Percentiles rank a stretch among this genome's conserved stretches.
phyloP scores from a whole-genome alignment of 2,797 vertebrate genomes.

The Limnodromus scolopaceus region DNA sequence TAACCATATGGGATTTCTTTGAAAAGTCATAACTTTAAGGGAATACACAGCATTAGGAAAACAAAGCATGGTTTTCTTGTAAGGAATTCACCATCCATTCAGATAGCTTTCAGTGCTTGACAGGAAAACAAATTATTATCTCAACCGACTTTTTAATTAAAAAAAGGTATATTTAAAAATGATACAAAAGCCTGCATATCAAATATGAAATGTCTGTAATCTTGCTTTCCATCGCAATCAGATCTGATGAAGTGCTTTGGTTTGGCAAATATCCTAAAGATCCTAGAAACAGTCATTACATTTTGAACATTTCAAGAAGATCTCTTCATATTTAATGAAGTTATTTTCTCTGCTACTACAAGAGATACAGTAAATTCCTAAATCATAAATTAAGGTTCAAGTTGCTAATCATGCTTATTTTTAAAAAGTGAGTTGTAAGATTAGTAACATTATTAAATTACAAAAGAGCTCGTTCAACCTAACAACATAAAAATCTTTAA shows the following conservation, averaged over 20 bases:
- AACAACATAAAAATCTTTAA: not conserved
- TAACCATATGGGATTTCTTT: not conserved
- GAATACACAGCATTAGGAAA: not conserved
- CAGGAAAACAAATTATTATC: not conserved
- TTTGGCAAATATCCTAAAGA: slow-evolving; percentile 47
- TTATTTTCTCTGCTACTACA: not conserved
- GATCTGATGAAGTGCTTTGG: slow-evolving; percentile 13
- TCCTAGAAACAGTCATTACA: slow-evolving; percentile 6
- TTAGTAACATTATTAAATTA: not conserved
- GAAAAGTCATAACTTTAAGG: not conserved
- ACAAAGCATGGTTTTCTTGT: not conserved
- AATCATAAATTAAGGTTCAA: slow-evolving; percentile 23
- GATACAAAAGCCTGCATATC: not conserved
- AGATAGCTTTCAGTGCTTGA: not conserved
- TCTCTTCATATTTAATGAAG: slow-evolving; percentile 38
- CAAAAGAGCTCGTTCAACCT: not conserved
- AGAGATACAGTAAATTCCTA: slow-evolving; percentile 6
- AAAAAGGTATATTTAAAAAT: not conserved
- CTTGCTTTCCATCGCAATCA: slow-evolving; percentile 7
- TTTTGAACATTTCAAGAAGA: slow-evolving; percentile 28
- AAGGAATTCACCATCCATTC: not conserved
- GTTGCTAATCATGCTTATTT: not conserved
- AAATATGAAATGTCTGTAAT: slow-evolving; percentile 5
- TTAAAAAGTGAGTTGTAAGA: not conserved
- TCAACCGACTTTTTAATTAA: not conserved